phyloP scores from a whole-genome alignment of 2,113 vertebrate species.

The Caracal caracal region DNA sequence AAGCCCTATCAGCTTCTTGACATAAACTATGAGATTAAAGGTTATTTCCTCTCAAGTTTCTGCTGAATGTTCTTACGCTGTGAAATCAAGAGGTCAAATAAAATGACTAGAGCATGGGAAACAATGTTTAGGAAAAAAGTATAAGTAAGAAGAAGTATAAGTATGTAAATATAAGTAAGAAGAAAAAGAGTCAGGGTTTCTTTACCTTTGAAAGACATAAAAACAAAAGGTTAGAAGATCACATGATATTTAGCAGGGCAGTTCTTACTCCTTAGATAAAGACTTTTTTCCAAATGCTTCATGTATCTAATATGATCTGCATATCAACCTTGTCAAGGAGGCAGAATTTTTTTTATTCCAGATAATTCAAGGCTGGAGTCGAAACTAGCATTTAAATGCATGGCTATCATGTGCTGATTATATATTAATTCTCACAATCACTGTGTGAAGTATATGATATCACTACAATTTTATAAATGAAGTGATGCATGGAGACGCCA shows the following conservation, averaged over 20 bases:
- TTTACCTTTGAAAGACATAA: background rate
- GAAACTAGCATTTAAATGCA: background rate
- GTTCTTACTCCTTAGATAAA: background rate
- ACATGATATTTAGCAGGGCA: background rate
- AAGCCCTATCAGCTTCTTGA: background rate
- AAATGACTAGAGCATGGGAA: background rate
- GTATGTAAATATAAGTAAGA: background rate
- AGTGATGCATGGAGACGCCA: background rate
- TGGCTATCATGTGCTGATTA: background rate
- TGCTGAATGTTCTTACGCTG: background rate
- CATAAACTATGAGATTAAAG: background rate
- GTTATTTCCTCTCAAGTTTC: background rate
- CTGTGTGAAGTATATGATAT: background rate
- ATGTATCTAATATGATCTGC: background rate
- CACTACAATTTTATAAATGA: background rate
- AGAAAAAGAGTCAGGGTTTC: background rate
- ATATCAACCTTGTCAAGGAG: background rate
- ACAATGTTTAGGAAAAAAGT: background rate
- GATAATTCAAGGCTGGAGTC: background rate
- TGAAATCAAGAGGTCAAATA: slow-evolving; percentile 1
- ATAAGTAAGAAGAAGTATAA: background rate
- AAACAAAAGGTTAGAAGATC: background rate
- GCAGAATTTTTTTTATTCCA: background rate
- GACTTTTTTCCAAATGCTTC: background rate
- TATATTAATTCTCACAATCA: background rate